Evolutionary conservation across 2,113 vertebrate genomes (phyloP).

Genomic region (Ictidomys tridecemlineatus): DNA sequence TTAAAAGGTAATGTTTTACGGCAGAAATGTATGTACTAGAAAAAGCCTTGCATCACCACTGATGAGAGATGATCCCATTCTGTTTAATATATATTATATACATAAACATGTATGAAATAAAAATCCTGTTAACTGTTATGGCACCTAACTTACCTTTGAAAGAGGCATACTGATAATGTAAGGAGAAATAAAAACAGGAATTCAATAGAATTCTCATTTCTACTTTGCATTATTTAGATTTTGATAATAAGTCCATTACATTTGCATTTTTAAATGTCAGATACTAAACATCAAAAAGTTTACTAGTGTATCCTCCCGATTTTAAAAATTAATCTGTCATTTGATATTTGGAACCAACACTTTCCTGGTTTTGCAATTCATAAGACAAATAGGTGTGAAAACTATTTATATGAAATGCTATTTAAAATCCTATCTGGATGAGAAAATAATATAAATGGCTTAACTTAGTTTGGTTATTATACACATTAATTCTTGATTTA

Average conservation of each 20-base stretch:
- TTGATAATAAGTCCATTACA: background rate
- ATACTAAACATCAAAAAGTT: background rate
- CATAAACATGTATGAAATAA: background rate
- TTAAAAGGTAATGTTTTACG: background rate
- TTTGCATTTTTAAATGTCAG: background rate
- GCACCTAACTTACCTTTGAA: background rate
- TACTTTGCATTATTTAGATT: background rate
- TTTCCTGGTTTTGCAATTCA: background rate
- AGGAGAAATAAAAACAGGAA: background rate
- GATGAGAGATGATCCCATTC: background rate
- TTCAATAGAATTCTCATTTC: background rate
- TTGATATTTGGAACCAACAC: constrained; percentile 6
- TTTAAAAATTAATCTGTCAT: background rate
- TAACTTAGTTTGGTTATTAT: background rate
- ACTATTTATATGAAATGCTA: constrained; percentile 2
- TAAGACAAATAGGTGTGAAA: background rate
- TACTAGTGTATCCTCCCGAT: background rate
- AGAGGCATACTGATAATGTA: background rate
- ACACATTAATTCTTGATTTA: background rate
- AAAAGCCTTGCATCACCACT: background rate
- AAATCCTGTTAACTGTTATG: background rate
- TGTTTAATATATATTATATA: background rate
- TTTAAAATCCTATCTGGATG: constrained; percentile 3
- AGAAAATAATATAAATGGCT: background rate
- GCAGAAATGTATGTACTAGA: background rate